Base-by-base conservation (phyloP, 2,797 vertebrate genomes). In the Argyrosomus regius region DNA sequence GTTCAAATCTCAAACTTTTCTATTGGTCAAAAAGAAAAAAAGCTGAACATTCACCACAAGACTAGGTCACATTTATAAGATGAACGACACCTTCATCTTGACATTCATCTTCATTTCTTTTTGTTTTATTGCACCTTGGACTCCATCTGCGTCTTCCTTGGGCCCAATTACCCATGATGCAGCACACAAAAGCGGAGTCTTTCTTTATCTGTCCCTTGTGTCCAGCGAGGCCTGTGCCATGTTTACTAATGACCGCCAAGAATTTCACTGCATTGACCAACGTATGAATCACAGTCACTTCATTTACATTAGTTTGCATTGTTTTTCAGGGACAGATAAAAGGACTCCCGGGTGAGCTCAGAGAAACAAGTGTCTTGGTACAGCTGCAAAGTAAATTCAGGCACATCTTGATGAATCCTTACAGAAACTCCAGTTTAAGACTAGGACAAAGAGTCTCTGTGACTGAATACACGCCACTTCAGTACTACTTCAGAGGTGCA, bases 171-270 rank as follows among this genome's bases (percentile, higher is more conserved):
- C 69, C 83, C 74, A 72, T 11, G 3, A 80, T 14, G 63, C 75
- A 59, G 60, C 60, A 48, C 54, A 69, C 58, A 58, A 70, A 81
- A 72, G 65, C 82, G 18, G 60, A 46, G 76, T 54, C 31, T 57
- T 76, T 71, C 73, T 77, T 74, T 79, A 75, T 58, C 35, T 3
- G 78, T 79, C 86, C 84, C 86, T 62, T 54, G 87, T 86, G 82
- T 84, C 77, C 77, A 57, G 35, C 52, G 0, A 67, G 64, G 60
- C 45, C 77, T 70, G 75, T 77, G 77, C 78, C 16, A 31, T 89
- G 91, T 88, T 93, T 92, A 87, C 88, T 89, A 93, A 93, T 89
- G 85, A 89, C 88, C 88, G 78, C 76, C 78, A 70, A 73, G 76
- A 90, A 81, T 78, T 72, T 64, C 80, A 67, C 70, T 48, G 79